Evolutionary conservation across 2,113 vertebrate genomes (phyloP).

Genomic region (Ariopsis seemanni): DNA sequence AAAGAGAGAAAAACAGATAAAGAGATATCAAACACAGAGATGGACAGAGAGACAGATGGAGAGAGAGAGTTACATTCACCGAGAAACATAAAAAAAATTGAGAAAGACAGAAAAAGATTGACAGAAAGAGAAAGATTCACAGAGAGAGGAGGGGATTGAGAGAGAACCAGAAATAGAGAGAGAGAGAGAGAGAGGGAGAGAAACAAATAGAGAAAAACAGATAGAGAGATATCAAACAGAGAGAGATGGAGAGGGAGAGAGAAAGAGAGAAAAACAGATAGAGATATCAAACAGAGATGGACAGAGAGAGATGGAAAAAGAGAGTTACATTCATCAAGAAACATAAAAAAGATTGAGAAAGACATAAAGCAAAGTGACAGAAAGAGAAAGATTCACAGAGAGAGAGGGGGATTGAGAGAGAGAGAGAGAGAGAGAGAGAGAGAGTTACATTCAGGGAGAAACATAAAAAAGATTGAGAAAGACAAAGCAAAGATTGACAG

Average conservation of each 20-base stretch:
- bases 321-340: neutral
- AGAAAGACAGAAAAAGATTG: neutral
- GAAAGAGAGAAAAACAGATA: neutral
- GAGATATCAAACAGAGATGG: no score
- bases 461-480: neutral
- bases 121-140: constrained; percentile 12
- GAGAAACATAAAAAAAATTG: neutral
- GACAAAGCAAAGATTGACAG: no score
- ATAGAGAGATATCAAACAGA: no score
- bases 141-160: constrained; percentile 5
- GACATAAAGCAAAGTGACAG: neutral
- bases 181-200: neutral
- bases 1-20: neutral
- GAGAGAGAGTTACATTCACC: neutral
- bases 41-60: neutral
- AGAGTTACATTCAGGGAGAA: neutral
- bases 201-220: neutral
- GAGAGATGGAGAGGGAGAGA: neutral
- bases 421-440: neutral
- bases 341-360: neutral
- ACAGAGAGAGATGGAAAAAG: neutral
- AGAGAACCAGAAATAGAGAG: neutral
- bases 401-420: neutral
- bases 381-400: constrained; percentile 29
- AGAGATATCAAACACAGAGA: no score